Base-by-base conservation (phyloP, 92 coral and sea anemone species). In the Palythoa grandis region DNA sequence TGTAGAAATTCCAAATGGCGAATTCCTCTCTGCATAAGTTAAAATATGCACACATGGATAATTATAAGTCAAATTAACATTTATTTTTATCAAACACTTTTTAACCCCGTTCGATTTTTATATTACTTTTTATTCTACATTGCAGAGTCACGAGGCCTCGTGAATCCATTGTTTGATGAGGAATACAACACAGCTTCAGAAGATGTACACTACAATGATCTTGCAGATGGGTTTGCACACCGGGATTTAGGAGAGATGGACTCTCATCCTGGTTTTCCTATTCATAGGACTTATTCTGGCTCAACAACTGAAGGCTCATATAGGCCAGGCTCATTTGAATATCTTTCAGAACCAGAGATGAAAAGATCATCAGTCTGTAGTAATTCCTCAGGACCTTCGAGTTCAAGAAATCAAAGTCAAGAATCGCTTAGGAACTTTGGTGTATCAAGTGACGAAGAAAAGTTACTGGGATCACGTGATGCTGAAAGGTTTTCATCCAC, bases 151-250 rank as follows among this genome's bases (percentile, higher is more conserved):
- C 74, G 78, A 35, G 98, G 98, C 5, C 87, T 94, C 39, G 86
- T 86, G 15, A 94, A 94, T 83, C 98, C 98, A 60, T 78, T 94
- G 25, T 94, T 94, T 63, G 88, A 89, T 61, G 95, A 78, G 35
- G 89, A 87, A 22, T 77, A 66, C 13, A 47, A 50, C 35, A 25
- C 23, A 50, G 25, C 54, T 9, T 86, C 39, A 17, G 57, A 3
- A 38, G 52, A 12, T 11, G 74, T 70, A 17, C 43, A 86, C 25
- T 83, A 67, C 63, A 82, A 23, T 52, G 84, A 85, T n/a, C 74
- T 56, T 2, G 90, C 40, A 37, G 92, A 74, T 38, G 66, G 84
- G 37, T 73, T 73, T 11, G 57, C 87, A 24, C 35, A 80, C 20
- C 85, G 70, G 1, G 57, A 80, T 40, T 40, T n/a, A 53, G 22